Conservation (phyloP, 2,797 vertebrate genomes). For the Lepilemur ruficaudatus region DNA sequence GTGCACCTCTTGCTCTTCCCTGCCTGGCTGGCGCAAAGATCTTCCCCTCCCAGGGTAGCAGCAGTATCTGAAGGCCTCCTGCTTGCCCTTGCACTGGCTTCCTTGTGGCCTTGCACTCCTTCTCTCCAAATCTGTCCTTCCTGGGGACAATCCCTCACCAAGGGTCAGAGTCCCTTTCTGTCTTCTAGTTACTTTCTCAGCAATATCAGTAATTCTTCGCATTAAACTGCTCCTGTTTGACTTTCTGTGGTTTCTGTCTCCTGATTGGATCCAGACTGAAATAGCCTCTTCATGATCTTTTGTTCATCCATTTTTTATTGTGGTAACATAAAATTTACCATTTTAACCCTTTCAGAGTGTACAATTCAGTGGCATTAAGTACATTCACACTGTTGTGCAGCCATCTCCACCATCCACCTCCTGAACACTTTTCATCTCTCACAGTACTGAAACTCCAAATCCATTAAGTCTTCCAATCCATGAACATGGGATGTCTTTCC, state of each 20-base stretch:
- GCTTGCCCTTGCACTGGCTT: background rate
- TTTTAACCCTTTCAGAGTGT: background rate
- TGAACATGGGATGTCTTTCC: background rate
- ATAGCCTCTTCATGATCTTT: background rate
- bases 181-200: too few species aligned
- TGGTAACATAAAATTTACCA: accelerated
- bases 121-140: background rate
- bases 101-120: background rate
- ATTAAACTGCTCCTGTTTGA: background rate
- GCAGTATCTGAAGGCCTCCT: background rate
- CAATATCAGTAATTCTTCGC: accelerated
- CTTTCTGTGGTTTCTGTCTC: background rate
- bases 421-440: background rate
- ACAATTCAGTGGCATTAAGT: accelerated
- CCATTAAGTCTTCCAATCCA: too few species aligned
- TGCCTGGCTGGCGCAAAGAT: background rate
- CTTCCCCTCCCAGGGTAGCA: background rate
- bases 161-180: background rate
- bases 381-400: background rate
- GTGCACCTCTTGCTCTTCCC: too few species aligned
- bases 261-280: background rate
- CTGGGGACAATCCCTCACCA: background rate
- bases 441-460: too few species aligned
- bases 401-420: background rate
- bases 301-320: background rate